These are phyloP conservation scores for Drosophila niveifrons DNA, from an alignment of 2,888 invertebrate genomes.

Conservation along the genomic window DNA sequence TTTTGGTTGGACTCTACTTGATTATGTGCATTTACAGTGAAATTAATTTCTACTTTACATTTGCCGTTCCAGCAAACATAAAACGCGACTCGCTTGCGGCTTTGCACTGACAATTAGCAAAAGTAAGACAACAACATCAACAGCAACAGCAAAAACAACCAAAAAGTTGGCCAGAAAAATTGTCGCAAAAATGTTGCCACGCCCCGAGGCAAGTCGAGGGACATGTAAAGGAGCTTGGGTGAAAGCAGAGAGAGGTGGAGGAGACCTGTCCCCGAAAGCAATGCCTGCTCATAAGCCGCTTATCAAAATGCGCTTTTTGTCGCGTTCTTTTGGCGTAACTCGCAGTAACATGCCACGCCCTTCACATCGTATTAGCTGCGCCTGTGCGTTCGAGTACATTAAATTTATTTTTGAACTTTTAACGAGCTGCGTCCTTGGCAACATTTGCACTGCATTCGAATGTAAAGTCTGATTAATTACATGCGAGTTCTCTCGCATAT, in stretches of 20 bases:
- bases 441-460: slow-evolving; percentile 23
- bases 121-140: slow-evolving; percentile 41
- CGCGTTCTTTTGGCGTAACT: slow-evolving; percentile 3
- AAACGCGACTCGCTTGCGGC: slow-evolving; percentile 58
- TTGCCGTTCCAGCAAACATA: slow-evolving; percentile 34
- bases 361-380: slow-evolving; percentile 47
- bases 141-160: slow-evolving; percentile 30
- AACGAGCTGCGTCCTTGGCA: slow-evolving; percentile 60
- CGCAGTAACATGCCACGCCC: neutral
- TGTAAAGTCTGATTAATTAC: slow-evolving; percentile 56
- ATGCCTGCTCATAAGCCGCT: slow-evolving; percentile 60
- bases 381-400: slow-evolving; percentile 63
- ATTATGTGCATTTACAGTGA: slow-evolving; percentile 79
- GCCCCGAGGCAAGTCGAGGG: neutral
- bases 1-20: slow-evolving; percentile 42
- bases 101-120: slow-evolving; percentile 73
- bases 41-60: slow-evolving; percentile 77
- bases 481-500: slow-evolving; percentile 1
- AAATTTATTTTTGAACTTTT: slow-evolving; percentile 72
- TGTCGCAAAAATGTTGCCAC: slow-evolving; percentile 52
- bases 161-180: slow-evolving; percentile 46
- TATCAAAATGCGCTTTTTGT: slow-evolving; percentile 65
- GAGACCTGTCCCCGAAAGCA: neutral
- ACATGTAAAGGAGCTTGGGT: neutral
- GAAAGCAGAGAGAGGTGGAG: neutral